Percentiles rank a stretch among this genome's conserved stretches.
phyloP scores from a whole-genome alignment of 1,140 invertebrate species.

The Oedothorax gibbosus region DNA sequence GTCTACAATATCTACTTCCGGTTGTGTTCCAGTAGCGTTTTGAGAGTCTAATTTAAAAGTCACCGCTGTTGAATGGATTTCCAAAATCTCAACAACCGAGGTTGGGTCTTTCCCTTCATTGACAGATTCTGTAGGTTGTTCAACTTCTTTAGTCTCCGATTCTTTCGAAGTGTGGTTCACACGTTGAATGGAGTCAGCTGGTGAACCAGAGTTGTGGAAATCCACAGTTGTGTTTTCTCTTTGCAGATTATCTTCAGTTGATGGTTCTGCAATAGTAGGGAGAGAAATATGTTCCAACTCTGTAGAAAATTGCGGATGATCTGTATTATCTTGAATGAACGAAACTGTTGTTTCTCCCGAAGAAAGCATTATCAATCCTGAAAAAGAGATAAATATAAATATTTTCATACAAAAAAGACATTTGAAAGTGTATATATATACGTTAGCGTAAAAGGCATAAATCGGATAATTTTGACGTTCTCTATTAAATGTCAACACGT shows the following conservation, averaged over 20 bases:
- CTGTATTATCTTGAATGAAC: background rate
- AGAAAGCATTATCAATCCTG: background rate
- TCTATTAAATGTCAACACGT: too few relatives aligned
- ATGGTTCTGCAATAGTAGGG: background rate
- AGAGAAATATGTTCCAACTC: background rate
- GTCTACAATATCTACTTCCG: background rate
- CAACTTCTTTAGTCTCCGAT: background rate
- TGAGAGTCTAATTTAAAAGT: too few relatives aligned
- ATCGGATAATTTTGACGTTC: too few relatives aligned
- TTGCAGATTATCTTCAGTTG: background rate
- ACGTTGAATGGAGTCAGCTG: background rate
- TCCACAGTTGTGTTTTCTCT: too few relatives aligned
- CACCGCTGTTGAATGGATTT: too few relatives aligned
- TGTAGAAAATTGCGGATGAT: background rate
- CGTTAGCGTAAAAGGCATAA: too few relatives aligned
- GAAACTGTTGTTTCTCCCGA: constrained; percentile 18
- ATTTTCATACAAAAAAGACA: background rate
- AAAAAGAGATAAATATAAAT: background rate
- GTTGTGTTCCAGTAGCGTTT: background rate
- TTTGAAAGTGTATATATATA: too few relatives aligned
- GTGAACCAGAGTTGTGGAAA: background rate
- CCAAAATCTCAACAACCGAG: too few relatives aligned
- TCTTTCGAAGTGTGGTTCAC: background rate
- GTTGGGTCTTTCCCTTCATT: background rate
- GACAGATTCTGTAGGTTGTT: background rate